Conservation (phyloP, 2,113 vertebrate species). For the Chloebia gouldiae region DNA sequence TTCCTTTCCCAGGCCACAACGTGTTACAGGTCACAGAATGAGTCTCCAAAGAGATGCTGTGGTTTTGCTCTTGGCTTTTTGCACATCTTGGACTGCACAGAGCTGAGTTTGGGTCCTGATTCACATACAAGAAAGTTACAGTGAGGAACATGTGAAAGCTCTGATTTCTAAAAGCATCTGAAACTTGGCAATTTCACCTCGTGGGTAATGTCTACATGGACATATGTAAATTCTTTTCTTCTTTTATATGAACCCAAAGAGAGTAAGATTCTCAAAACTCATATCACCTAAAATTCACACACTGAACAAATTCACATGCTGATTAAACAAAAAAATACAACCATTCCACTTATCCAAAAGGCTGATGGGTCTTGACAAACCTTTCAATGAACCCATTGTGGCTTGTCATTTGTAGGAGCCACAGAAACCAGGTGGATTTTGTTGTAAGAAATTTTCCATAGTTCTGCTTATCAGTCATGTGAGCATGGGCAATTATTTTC, state of each 20-base stretch:
- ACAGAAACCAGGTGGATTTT: conserved; percentile 45
- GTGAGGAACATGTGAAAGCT: neutral
- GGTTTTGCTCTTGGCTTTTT: neutral
- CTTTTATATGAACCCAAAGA: neutral
- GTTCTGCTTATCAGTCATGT: conserved; percentile 66
- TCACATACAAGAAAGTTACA: neutral
- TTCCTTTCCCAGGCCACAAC: neutral
- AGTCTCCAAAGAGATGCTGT: neutral
- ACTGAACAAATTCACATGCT: neutral
- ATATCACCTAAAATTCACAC: neutral
- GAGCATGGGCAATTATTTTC: conserved; percentile 45
- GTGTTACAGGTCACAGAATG: neutral
- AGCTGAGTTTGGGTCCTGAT: neutral
- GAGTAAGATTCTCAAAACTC: neutral
- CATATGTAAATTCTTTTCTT: neutral
- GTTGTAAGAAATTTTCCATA: conserved; percentile 39
- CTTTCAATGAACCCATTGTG: neutral
- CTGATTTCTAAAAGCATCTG: neutral
- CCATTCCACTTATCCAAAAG: neutral
- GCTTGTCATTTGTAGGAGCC: neutral
- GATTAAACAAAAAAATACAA: neutral
- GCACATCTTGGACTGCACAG: neutral
- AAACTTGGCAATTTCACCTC: neutral
- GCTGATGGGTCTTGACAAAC: neutral
- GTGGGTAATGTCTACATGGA: fast-evolving